Percentiles rank a stretch among this genome's conserved stretches.
These are phyloP conservation scores for Ictalurus punctatus DNA, from an alignment of 2,113 vertebrate genomes.

Conservation along the genomic window DNA sequence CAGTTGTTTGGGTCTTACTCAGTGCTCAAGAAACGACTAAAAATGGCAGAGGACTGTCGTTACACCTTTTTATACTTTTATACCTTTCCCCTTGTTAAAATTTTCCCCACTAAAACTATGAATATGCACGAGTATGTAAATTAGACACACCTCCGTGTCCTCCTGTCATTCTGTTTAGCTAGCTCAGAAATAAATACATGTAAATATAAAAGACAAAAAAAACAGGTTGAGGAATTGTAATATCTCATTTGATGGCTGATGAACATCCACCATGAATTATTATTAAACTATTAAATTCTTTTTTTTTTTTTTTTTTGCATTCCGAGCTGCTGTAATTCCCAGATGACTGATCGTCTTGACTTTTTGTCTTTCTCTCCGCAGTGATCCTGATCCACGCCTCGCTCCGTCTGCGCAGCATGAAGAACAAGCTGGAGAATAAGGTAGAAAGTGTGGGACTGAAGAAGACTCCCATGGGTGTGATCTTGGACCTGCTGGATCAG, in stretches of 20 bases:
- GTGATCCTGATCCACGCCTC: constrained; percentile 94
- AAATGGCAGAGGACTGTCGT: neutral
- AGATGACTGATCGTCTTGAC: constrained; percentile 10
- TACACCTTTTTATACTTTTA: no score
- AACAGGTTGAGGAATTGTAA: neutral
- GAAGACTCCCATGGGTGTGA: constrained; percentile 93
- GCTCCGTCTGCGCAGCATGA: constrained; percentile 89
- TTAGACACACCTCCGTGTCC: neutral
- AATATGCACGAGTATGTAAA: neutral
- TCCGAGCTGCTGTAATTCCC: neutral
- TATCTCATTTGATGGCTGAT: no score
- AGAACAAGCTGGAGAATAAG: constrained; percentile 96
- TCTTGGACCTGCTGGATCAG: constrained; percentile 92
- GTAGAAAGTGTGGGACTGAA: constrained; percentile 91
- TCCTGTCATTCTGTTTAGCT: no score
- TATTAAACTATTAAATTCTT: neutral
- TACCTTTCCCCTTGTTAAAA: neutral
- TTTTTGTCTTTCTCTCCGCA: constrained; percentile 54
- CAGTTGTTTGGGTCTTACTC: neutral
- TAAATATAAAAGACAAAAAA: neutral
- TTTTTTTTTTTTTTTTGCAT: neutral
- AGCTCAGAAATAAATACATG: neutral
- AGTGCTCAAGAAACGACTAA: neutral
- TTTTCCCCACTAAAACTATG: neutral
- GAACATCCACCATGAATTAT: no score